Evolutionary conservation across 2,888 invertebrate genomes (phyloP).

Genomic region (Linnaemya tessellans): DNA sequence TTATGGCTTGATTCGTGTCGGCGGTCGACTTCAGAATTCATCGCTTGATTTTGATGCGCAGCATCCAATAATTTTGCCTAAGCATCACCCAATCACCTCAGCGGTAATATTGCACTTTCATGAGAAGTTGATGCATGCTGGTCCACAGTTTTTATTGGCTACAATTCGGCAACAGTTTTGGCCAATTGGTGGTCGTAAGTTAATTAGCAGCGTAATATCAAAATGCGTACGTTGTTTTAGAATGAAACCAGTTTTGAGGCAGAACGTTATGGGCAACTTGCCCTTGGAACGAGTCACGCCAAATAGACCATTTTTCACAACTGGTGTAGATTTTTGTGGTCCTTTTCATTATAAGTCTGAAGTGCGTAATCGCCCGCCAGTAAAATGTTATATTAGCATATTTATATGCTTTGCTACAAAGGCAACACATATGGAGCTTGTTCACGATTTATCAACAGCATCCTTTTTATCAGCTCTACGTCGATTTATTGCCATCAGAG

Average conservation of each 20-base stretch:
- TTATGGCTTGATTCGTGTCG: conserved; percentile 52
- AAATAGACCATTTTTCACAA: not conserved
- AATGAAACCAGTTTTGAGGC: conserved; percentile 26
- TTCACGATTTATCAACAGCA: too few relatives aligned
- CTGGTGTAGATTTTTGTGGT: too few relatives aligned
- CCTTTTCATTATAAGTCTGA: too few relatives aligned
- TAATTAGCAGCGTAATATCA: conserved; percentile 28
- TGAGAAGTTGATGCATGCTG: conserved; percentile 43
- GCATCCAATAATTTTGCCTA: conserved; percentile 60
- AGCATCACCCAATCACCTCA: conserved; percentile 57
- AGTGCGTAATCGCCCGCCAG: too few relatives aligned
- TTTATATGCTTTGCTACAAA: too few relatives aligned
- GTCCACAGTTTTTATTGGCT: conserved; percentile 28
- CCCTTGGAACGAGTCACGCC: not conserved
- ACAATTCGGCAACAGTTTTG: conserved; percentile 59
- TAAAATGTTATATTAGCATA: too few relatives aligned
- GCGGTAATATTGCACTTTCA: conserved; percentile 58
- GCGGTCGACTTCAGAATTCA: conserved; percentile 35
- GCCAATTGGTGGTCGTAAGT: conserved; percentile 57
- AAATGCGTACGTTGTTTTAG: conserved; percentile 59
- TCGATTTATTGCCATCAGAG: conserved; percentile 26
- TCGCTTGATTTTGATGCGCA: conserved; percentile 17
- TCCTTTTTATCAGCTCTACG: conserved; percentile 26
- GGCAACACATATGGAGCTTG: too few relatives aligned
- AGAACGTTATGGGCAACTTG: conserved; percentile 55